phyloP scores from a whole-genome alignment of 2,888 invertebrate species.

The Drosophila mercatorum region DNA sequence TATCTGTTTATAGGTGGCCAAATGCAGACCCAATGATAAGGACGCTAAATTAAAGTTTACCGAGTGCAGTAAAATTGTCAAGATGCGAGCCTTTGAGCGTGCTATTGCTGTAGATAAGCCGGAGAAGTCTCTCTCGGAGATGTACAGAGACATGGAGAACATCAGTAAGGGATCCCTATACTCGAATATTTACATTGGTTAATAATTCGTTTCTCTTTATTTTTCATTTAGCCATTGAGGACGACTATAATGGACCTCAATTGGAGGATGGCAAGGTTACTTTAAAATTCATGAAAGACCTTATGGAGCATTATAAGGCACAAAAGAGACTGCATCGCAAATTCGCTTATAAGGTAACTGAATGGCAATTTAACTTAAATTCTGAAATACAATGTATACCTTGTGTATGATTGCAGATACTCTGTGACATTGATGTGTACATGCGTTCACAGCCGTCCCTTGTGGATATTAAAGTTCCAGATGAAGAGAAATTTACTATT shows the following conservation, averaged over 20 bases:
- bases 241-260: slow-evolving; percentile 96
- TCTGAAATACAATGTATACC: not conserved
- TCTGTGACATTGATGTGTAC: slow-evolving; percentile 94
- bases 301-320: slow-evolving; percentile 95
- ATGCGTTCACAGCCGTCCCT: slow-evolving; percentile 94
- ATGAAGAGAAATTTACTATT: slow-evolving; percentile 96
- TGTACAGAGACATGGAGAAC: slow-evolving; percentile 92
- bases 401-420: slow-evolving; percentile 88
- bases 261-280: slow-evolving; percentile 95
- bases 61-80: slow-evolving; percentile 98
- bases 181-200: not conserved
- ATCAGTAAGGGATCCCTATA: slow-evolving; percentile 88
- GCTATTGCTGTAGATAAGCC: slow-evolving; percentile 97
- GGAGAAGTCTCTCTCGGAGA: slow-evolving; percentile 94
- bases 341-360: slow-evolving; percentile 95
- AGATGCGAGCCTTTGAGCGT: slow-evolving; percentile 97
- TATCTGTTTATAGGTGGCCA: slow-evolving; percentile 89
- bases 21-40: slow-evolving; percentile 95
- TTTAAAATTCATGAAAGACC: slow-evolving; percentile 92
- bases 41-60: slow-evolving; percentile 96
- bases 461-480: slow-evolving; percentile 94
- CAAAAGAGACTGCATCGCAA: slow-evolving; percentile 97
- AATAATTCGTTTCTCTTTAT: not conserved
- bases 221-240: slow-evolving; percentile 92
- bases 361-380: not conserved